Conservation (phyloP, 2,113 vertebrate genomes). For the Cyprinodon brontotheroides region DNA sequence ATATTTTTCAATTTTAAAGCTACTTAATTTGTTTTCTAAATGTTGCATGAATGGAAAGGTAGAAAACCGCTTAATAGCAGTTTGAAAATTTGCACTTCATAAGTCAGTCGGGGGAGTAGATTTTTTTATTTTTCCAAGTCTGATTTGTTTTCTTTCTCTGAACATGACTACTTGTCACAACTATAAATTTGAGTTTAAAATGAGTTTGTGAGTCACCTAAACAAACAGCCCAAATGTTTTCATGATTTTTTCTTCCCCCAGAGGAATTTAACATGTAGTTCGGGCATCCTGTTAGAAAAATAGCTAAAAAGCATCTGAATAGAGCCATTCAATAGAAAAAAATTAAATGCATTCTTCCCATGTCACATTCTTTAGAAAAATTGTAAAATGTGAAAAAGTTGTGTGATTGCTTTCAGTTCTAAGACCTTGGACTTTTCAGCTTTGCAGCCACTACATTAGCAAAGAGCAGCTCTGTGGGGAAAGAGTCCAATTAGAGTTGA, state of each 20-base stretch:
- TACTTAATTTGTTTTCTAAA: too few species aligned
- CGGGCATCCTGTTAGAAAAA: neutral
- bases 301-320: neutral
- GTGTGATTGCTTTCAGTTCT: neutral
- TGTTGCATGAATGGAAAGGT: too few species aligned
- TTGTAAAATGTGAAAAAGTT: neutral
- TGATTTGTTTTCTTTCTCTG: too few species aligned
- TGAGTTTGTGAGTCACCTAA: too few species aligned
- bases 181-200: too few species aligned
- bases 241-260: neutral
- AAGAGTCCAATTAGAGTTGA: neutral
- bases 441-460: neutral
- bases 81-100: too few species aligned
- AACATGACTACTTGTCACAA: too few species aligned
- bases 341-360: neutral
- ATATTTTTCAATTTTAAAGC: too few species aligned
- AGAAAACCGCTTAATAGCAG: too few species aligned
- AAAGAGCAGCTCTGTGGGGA: conserved; percentile 5
- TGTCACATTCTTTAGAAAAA: conserved; percentile 3
- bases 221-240: too few species aligned
- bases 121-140: too few species aligned
- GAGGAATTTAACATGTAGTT: neutral
- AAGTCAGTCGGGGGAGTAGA: too few species aligned
- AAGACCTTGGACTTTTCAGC: neutral
- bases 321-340: conserved; percentile 19